Percentiles rank a stretch among this genome's conserved stretches.
Conservation (phyloP, 2,888 invertebrate species). For the Metellina segmentata region DNA sequence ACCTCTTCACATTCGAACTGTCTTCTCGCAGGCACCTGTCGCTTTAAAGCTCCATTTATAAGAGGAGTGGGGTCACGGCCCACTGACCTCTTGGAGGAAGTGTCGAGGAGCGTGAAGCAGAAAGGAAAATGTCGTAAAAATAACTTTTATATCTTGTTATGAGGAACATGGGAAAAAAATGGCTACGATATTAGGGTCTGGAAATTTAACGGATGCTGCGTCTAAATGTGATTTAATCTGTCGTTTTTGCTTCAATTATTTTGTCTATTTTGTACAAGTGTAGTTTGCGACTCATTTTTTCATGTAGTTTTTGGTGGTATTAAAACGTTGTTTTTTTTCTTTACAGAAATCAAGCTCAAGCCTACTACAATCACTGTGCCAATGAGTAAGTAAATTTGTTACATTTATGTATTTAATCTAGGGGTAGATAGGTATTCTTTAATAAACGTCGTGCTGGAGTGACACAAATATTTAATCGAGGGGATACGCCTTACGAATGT, state of each 20-base stretch:
- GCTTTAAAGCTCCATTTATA: neutral
- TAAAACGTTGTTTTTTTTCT: constrained; percentile 7
- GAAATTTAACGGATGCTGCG: neutral
- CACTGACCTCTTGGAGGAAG: constrained; percentile 41
- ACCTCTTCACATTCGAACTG: neutral
- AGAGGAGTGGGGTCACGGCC: constrained; percentile 26
- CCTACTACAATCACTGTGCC: constrained; percentile 45
- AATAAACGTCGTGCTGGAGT: no score
- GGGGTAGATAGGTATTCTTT: no score
- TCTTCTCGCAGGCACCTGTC: neutral
- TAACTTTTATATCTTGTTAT: neutral
- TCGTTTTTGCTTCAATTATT: no score
- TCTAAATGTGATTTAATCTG: no score
- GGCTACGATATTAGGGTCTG: neutral
- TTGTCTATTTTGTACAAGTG: no score
- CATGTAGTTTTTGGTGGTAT: neutral
- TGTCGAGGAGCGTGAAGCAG: constrained; percentile 16
- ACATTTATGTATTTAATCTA: neutral
- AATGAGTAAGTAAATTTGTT: constrained; percentile 59
- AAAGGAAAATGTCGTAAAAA: constrained; percentile 18
- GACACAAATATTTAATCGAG: no score
- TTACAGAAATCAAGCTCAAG: constrained; percentile 28
- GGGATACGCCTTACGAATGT: no score
- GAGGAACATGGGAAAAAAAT: neutral
- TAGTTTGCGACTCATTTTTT: no score